Conservation (phyloP, 2,888 invertebrate species). For the Agrilus mali region DNA sequence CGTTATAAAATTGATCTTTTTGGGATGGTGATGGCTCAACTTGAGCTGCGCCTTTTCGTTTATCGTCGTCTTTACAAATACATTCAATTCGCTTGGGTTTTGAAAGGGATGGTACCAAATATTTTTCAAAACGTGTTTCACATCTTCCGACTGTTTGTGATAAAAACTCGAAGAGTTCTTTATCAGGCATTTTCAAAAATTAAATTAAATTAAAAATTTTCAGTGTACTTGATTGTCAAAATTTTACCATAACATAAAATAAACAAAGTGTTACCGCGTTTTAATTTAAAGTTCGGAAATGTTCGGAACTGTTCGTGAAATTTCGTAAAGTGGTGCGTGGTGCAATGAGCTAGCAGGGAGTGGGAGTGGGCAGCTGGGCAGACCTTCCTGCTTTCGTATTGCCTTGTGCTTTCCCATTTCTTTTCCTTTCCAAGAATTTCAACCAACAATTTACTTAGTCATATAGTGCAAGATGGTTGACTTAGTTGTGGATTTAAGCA, state of each 20-base stretch:
- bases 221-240: no score
- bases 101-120: slow-evolving; percentile 1
- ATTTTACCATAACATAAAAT: no score
- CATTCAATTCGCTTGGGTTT: not conserved
- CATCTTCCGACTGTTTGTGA: slow-evolving; percentile 12
- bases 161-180: slow-evolving; percentile 13
- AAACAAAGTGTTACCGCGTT: no score
- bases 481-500: slow-evolving; percentile 25
- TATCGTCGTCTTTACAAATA: not conserved
- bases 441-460: not conserved
- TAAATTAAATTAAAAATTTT: no score
- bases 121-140: slow-evolving; percentile 13
- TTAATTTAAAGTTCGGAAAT: no score
- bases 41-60: slow-evolving; percentile 1
- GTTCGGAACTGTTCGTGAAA: no score
- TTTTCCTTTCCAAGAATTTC: no score
- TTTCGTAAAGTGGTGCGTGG: no score
- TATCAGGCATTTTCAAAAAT: slow-evolving; percentile 9
- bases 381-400: no score
- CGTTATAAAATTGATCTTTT: not conserved
- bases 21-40: not conserved
- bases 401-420: no score
- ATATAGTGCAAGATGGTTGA: slow-evolving; percentile 25
- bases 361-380: no score
- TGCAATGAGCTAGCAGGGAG: no score